Percentiles rank a stretch among this genome's conserved stretches.
Evolutionary conservation across 2,797 vertebrate genomes (phyloP).

Genomic region (Falco rusticolus): DNA sequence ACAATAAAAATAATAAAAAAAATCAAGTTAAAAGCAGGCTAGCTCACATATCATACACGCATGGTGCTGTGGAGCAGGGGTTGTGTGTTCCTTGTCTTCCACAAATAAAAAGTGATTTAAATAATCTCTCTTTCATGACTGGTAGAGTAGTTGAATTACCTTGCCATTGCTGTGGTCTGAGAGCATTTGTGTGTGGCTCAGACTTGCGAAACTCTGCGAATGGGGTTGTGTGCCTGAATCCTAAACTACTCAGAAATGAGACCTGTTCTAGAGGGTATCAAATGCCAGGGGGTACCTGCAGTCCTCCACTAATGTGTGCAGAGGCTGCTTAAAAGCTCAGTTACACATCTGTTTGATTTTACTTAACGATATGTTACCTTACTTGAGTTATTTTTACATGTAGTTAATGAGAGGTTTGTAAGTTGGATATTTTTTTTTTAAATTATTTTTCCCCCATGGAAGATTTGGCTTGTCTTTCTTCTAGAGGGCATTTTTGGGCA

Average conservation of each 20-base stretch:
- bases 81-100: neutral
- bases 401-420: neutral
- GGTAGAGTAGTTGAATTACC: neutral
- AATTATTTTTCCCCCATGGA: too few relatives aligned
- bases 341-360: neutral
- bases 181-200: neutral
- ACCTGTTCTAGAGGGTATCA: neutral
- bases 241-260: neutral
- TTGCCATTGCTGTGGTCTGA: neutral
- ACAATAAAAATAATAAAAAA: neutral
- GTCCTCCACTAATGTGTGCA: neutral
- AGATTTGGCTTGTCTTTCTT: neutral
- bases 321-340: neutral
- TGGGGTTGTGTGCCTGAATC: neutral
- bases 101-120: neutral
- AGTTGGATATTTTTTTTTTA: neutral
- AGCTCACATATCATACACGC: neutral
- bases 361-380: neutral
- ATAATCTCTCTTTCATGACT: neutral
- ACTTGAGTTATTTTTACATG: neutral
- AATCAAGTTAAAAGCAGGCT: neutral
- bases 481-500: neutral
- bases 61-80: neutral
- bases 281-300: neutral
- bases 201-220: neutral